Percentiles rank a stretch among this genome's conserved stretches.
Conservation (phyloP, 2,113 vertebrate species). For the Campylorhamphus procurvoides region DNA sequence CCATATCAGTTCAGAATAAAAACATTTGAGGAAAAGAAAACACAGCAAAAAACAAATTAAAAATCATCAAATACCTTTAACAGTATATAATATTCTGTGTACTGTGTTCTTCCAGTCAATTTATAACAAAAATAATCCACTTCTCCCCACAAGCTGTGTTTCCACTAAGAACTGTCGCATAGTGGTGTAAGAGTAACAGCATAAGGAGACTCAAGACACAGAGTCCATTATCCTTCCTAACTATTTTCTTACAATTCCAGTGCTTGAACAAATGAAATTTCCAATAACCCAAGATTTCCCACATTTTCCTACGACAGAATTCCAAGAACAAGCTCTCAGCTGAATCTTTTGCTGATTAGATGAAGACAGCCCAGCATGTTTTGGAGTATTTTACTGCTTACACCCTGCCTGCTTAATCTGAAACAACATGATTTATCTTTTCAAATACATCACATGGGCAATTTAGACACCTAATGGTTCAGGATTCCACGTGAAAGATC, state of each 20-base stretch:
- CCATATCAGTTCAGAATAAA: neutral
- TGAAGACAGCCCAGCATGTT: neutral
- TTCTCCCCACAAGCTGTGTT: neutral
- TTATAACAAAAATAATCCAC: neutral
- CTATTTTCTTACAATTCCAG: neutral
- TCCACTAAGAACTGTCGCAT: neutral
- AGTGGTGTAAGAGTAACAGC: neutral
- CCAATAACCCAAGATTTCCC: neutral
- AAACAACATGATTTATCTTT: neutral
- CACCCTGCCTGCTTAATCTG: accelerated
- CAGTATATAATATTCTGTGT: neutral
- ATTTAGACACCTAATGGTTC: neutral
- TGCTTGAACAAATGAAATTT: neutral
- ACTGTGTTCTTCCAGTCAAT: neutral
- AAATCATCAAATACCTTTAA: neutral
- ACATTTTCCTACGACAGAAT: neutral
- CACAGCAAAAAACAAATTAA: neutral
- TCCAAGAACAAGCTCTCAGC: neutral
- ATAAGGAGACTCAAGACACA: neutral
- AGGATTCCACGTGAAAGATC: neutral
- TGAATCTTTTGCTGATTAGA: neutral
- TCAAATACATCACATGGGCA: neutral
- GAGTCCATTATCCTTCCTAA: neutral
- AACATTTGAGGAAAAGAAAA: neutral
- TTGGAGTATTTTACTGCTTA: neutral